Base-by-base conservation (phyloP, 2,113 vertebrate species). In the Callionymus lyra region DNA sequence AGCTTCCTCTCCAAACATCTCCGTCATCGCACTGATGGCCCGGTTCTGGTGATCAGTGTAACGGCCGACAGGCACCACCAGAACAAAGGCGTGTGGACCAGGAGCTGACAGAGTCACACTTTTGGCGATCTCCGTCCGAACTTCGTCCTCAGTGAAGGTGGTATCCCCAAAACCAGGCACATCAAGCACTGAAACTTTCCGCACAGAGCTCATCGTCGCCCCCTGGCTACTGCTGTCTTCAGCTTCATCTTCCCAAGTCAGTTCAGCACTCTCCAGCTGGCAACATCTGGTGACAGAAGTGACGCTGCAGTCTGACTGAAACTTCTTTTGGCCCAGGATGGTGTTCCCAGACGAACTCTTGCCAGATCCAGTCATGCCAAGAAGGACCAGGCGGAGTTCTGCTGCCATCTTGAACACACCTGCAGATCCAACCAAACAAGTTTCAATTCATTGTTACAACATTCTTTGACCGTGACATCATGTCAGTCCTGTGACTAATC, bases 81-180 rank as follows among this genome's bases (percentile, higher is more conserved):
- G 54, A 34, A 87, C 80, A 58, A 87, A 87, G 1, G 79, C 83
- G 2, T 86, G 85, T 0, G 83, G 85, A 1, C 85, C 85, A 0
- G 85, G 83, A 0, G 81, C 58, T 0, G 61, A 76, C 12, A 82
- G 67, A 8, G 55, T 38, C 37, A 87, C 73, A 33, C 85, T 86
- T 27, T 73, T 82, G 2, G 82, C 76, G 0, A 85, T 65, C 43
- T 86, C 83, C 9, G 44, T 16, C 4, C 76, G 47, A 33, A 77
- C 54, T 59, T 82, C 53, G 38, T 72, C 73, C 10, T 16, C 1
- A 6, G 54, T 62, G 19, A 79, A 59, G 1, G 50, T 63, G 12
- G 86, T 86, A 78, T 87, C 85, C 14, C 82, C 82, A n/a, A 86
- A 85, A 2, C 86, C 86, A 0, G 85, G 85, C 77, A 82, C 78